Evolutionary conservation across 1,140 invertebrate species (phyloP).

Genomic region (Ditylenchus dipsaci): DNA sequence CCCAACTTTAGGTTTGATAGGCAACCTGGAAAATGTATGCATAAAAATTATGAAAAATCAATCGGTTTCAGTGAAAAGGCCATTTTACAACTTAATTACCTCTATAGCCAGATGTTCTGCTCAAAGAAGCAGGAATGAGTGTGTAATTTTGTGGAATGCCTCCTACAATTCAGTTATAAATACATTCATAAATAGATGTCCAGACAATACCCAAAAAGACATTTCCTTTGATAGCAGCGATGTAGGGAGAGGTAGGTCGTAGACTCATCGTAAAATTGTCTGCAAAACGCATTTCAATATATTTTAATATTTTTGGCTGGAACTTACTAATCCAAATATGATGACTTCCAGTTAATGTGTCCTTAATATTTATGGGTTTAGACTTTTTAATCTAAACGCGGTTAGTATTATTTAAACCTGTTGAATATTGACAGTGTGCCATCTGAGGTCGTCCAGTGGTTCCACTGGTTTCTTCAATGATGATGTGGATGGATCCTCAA

Average conservation of each 20-base stretch:
- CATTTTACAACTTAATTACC: too few species aligned
- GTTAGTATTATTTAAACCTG: not conserved
- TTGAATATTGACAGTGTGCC: conserved; percentile 27
- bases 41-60: too few species aligned
- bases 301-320: too few species aligned
- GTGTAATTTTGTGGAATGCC: not conserved
- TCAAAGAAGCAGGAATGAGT: not conserved
- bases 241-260: too few species aligned
- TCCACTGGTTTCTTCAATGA: not conserved
- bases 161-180: not conserved
- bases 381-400: too few species aligned
- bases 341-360: too few species aligned
- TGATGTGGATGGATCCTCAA: not conserved
- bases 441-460: conserved; percentile 26
- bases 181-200: not conserved
- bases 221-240: not conserved
- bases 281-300: too few species aligned
- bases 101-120: not conserved
- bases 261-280: too few species aligned
- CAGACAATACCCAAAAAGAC: not conserved
- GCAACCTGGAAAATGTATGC: conserved; percentile 14
- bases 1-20: conserved; percentile 22
- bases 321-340: too few species aligned
- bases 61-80: too few species aligned
- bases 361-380: too few species aligned